Conservation (phyloP, 2,888 invertebrate species). For the Rotaria sp. region DNA sequence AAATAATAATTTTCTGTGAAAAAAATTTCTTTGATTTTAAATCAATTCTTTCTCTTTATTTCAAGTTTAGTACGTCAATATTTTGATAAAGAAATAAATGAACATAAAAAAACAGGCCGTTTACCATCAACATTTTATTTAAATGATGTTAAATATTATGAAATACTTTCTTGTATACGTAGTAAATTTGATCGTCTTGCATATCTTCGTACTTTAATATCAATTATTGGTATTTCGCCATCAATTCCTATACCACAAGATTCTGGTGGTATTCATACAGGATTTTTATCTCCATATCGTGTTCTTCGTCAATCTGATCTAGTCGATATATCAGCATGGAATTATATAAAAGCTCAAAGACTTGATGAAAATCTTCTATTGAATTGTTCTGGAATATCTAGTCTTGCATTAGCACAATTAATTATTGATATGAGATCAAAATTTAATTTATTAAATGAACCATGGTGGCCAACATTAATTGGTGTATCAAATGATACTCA, state of each 20-base stretch:
- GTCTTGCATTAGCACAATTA: not conserved
- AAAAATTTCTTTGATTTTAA: too few relatives aligned
- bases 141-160: not conserved
- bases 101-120: not conserved
- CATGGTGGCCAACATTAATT: conserved; percentile 27
- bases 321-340: not conserved
- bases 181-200: conserved; percentile 5
- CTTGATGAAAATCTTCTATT: not conserved
- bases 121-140: not conserved
- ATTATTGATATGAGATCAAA: conserved; percentile 12
- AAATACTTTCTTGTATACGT: not conserved
- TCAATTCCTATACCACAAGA: not conserved
- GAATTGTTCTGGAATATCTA: not conserved
- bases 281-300: not conserved
- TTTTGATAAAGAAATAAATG: not conserved
- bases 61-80: conserved; percentile 12
- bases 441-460: not conserved
- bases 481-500: not conserved
- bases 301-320: not conserved
- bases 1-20: not conserved
- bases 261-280: not conserved
- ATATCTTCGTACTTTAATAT: not conserved
- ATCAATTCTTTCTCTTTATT: not conserved
- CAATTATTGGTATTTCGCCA: not conserved
- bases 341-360: conserved; percentile 16